Percentiles rank a stretch among this genome's conserved stretches.
phyloP scores from a whole-genome alignment of 2,797 vertebrate species.

The Thalassophryne amazonica region DNA sequence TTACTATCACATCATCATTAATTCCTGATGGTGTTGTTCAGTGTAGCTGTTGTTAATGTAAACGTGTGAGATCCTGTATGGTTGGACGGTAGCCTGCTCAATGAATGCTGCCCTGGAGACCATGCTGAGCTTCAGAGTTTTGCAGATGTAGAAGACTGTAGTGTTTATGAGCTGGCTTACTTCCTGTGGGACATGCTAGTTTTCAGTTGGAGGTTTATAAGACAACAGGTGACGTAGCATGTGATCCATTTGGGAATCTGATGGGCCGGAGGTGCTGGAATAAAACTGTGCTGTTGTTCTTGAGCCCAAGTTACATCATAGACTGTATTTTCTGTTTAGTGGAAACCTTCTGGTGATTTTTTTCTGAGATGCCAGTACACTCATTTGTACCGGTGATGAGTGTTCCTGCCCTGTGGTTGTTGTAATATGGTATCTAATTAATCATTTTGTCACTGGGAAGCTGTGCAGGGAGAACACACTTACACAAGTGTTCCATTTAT shows the following conservation, averaged over 20 bases:
- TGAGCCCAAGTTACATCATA: background rate
- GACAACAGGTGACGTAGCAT: slow-evolving; percentile 31
- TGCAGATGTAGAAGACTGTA: slow-evolving; percentile 26
- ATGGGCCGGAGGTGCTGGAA: slow-evolving; percentile 3
- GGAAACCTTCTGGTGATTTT: slow-evolving; percentile 1
- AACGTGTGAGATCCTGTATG: too few relatives aligned
- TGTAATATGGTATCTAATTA: slow-evolving; percentile 6
- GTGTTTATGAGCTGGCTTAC: slow-evolving; percentile 42
- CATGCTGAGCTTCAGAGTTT: slow-evolving; percentile 19
- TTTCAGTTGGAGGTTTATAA: slow-evolving; percentile 40
- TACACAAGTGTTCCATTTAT: slow-evolving; percentile 34
- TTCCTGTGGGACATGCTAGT: slow-evolving; percentile 40
- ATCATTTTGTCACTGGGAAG: slow-evolving; percentile 20
- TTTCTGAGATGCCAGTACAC: background rate
- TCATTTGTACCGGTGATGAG: background rate
- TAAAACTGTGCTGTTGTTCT: background rate
- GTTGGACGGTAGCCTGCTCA: background rate
- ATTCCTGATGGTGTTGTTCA: too few relatives aligned
- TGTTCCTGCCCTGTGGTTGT: slow-evolving; percentile 19
- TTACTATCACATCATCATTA: too few relatives aligned
- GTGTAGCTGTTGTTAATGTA: too few relatives aligned
- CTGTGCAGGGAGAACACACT: background rate
- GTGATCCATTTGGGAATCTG: slow-evolving; percentile 1
- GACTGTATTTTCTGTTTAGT: background rate
- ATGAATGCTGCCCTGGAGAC: slow-evolving; percentile 29